phyloP scores from a whole-genome alignment of 2,797 vertebrate species.

The Sparidentex hasta region DNA sequence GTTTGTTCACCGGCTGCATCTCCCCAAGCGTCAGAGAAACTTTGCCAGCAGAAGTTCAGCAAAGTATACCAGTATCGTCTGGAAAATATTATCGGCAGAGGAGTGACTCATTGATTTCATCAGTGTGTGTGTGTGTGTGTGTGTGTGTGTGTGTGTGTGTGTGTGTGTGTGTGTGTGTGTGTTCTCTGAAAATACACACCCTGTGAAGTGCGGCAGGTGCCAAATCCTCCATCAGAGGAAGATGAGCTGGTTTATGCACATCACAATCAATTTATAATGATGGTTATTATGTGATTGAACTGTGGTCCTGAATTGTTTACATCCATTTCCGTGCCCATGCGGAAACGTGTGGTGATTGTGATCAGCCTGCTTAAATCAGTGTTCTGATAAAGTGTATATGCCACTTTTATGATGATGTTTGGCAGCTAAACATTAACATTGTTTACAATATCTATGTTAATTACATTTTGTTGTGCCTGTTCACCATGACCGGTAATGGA shows the following conservation, averaged over 20 bases:
- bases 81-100: slow-evolving; percentile 31
- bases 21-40: slow-evolving; percentile 21
- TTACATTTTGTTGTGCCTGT: background rate
- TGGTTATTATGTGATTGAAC: slow-evolving; percentile 65
- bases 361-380: slow-evolving; percentile 49
- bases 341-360: slow-evolving; percentile 47
- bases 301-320: slow-evolving; percentile 47
- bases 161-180: no score
- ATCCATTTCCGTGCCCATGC: slow-evolving; percentile 45
- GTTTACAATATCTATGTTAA: slow-evolving; percentile 15
- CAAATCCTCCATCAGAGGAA: slow-evolving; percentile 50
- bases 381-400: slow-evolving; percentile 3
- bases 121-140: background rate
- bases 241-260: slow-evolving; percentile 50
- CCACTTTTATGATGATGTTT: slow-evolving; percentile 25
- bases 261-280: slow-evolving; percentile 67
- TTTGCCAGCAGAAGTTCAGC: slow-evolving; percentile 43
- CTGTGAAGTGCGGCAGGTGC: slow-evolving; percentile 58
- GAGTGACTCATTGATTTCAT: slow-evolving; percentile 45
- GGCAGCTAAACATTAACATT: background rate
- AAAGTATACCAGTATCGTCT: slow-evolving; percentile 6
- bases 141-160: no score
- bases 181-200: slow-evolving; percentile 36
- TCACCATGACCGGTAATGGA: no score
- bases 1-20: slow-evolving; percentile 29